Conservation (phyloP, 2,113 vertebrate species). For the Clarias batrachus region DNA sequence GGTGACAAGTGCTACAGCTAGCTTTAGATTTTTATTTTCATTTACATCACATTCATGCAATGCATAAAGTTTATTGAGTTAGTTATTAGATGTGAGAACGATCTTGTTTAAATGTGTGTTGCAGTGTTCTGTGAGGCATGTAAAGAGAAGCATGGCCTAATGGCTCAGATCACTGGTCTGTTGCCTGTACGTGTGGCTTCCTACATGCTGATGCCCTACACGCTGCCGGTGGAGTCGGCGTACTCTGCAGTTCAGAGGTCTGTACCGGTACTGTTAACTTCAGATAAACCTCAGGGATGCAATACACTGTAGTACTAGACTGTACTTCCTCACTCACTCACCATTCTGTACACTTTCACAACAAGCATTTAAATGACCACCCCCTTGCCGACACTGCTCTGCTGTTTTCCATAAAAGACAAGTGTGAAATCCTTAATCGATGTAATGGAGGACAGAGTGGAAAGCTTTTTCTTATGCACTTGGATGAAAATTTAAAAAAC, state of each 20-base stretch:
- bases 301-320: neutral
- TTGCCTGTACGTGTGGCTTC: conserved; percentile 81
- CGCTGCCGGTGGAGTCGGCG: conserved; percentile 81
- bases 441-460: no score
- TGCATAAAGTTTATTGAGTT: neutral
- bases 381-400: no score
- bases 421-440: no score
- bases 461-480: no score
- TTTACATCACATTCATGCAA: neutral
- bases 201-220: conserved; percentile 83
- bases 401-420: no score
- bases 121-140: conserved; percentile 79
- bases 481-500: no score
- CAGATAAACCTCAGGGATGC: neutral
- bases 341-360: neutral
- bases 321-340: neutral
- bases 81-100: neutral
- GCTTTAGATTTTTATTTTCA: neutral
- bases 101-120: conserved; percentile 37
- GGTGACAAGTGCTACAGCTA: conserved; percentile 63
- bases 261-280: conserved; percentile 29
- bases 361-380: neutral
- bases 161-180: conserved; percentile 71
- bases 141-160: conserved; percentile 70
- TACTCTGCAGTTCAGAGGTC: conserved; percentile 78